These are phyloP conservation scores for Drosophila helvetica DNA, from an alignment of 2,888 invertebrate species.

Conservation along the genomic window DNA sequence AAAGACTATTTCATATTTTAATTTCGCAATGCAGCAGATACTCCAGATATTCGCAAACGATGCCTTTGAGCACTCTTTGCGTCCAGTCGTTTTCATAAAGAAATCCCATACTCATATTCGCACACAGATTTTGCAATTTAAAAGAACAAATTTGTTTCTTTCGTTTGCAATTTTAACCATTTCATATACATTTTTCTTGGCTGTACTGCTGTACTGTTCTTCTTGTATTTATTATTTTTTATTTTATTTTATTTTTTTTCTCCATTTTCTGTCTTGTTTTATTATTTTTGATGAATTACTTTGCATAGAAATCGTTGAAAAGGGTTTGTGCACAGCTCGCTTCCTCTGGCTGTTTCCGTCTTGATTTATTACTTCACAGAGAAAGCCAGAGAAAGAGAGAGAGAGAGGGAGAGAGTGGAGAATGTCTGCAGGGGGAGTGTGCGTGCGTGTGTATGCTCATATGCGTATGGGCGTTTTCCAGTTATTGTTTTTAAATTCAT, in stretches of 20 bases:
- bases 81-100: slow-evolving; percentile 7
- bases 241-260: slow-evolving; percentile 18
- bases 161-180: slow-evolving; percentile 25
- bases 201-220: slow-evolving; percentile 2
- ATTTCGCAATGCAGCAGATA: slow-evolving; percentile 2
- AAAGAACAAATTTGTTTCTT: slow-evolving; percentile 18
- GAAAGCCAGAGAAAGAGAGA: slow-evolving; percentile 16
- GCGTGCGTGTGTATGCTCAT: slow-evolving; percentile 6
- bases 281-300: slow-evolving; percentile 66
- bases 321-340: slow-evolving; percentile 40
- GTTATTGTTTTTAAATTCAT: slow-evolving; percentile 68
- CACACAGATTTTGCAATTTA: slow-evolving; percentile 33
- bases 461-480: slow-evolving; percentile 43
- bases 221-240: not conserved
- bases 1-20: slow-evolving; percentile 1
- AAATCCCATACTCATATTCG: not conserved
- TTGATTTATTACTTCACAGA: slow-evolving; percentile 62
- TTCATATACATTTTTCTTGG: slow-evolving; percentile 17
- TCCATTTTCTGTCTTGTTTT: slow-evolving; percentile 39
- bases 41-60: not conserved
- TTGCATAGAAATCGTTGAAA: slow-evolving; percentile 54
- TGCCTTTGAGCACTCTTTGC: slow-evolving; percentile 23
- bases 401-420: slow-evolving; percentile 13
- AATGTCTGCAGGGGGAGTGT: not conserved
- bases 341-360: slow-evolving; percentile 37